A percentile compares a stretch with the other conserved stretches of the same genome.
Conservation (phyloP, 2,888 invertebrate species). For the Bhutanitis thaidina region DNA sequence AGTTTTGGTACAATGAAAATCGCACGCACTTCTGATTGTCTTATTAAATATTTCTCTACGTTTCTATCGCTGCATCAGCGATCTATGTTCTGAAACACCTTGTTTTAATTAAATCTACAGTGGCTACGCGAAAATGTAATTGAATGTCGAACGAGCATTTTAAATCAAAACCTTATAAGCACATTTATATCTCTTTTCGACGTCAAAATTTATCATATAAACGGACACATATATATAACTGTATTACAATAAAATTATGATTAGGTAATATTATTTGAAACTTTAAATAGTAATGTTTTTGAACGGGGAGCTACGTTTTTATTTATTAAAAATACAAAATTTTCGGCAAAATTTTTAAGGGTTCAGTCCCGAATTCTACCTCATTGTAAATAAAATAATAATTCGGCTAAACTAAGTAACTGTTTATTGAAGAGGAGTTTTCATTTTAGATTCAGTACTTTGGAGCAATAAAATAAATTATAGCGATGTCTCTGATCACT, state of each 20-base stretch:
- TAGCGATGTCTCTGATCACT: conserved; percentile 38
- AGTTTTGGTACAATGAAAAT: conserved; percentile 6
- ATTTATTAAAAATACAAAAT: conserved; percentile 24
- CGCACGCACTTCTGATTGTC: background rate
- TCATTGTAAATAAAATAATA: conserved; percentile 69
- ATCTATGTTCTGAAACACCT: too few species aligned
- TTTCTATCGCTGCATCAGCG: too few species aligned
- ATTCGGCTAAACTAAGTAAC: conserved; percentile 69
- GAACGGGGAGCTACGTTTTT: conserved; percentile 1
- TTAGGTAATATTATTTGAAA: background rate
- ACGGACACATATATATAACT: too few species aligned
- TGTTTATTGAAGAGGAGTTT: conserved; percentile 35
- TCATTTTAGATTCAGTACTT: conserved; percentile 44
- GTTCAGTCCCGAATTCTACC: conserved; percentile 67
- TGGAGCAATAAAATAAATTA: conserved; percentile 61
- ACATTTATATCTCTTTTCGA: too few species aligned
- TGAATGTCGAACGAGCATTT: too few species aligned
- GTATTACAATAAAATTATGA: background rate
- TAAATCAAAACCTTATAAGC: too few species aligned
- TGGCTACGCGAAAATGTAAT: too few species aligned
- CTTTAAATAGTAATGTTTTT: background rate
- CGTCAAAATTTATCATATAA: too few species aligned
- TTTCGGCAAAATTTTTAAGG: conserved; percentile 55
- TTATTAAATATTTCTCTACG: too few species aligned
- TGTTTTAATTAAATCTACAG: too few species aligned